Conservation (phyloP, 1,140 invertebrate genomes). For the Micrasema longulum region DNA sequence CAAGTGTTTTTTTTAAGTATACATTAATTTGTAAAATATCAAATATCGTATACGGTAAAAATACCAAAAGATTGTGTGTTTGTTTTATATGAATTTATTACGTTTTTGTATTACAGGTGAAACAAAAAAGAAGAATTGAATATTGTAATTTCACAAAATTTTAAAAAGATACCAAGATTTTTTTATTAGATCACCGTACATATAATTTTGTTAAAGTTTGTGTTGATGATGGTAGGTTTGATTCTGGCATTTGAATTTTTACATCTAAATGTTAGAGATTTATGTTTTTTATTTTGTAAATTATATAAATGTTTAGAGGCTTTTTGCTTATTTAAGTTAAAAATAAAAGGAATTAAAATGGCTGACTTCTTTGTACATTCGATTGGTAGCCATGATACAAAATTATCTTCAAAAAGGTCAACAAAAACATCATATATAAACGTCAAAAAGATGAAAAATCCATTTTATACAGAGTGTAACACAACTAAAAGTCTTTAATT, state of each 20-base stretch:
- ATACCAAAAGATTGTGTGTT: too few relatives aligned
- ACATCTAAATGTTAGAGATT: conserved; percentile 15
- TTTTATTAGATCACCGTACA: conserved; percentile 11
- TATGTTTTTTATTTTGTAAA: conserved; percentile 10
- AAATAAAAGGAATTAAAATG: conserved; percentile 18
- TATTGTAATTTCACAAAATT: background rate
- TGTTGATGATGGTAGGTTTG: conserved; percentile 15
- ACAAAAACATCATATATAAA: background rate
- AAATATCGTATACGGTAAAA: too few relatives aligned
- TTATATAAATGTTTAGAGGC: conserved; percentile 28
- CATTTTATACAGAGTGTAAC: too few relatives aligned
- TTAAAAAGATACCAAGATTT: conserved; percentile 13
- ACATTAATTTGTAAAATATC: too few relatives aligned
- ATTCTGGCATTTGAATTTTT: conserved; percentile 7
- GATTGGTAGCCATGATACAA: background rate
- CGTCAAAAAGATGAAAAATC: too few relatives aligned
- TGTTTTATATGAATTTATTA: too few relatives aligned
- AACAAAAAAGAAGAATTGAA: too few relatives aligned
- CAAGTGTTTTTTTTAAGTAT: too few relatives aligned
- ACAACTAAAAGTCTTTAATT: too few relatives aligned
- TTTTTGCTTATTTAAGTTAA: conserved; percentile 13
- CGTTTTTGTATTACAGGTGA: too few relatives aligned
- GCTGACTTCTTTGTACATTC: conserved; percentile 14
- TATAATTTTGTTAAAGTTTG: background rate
- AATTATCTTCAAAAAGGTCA: too few relatives aligned